Base-by-base conservation (phyloP, 1,140 invertebrate species). In the Pantala flavescens region DNA sequence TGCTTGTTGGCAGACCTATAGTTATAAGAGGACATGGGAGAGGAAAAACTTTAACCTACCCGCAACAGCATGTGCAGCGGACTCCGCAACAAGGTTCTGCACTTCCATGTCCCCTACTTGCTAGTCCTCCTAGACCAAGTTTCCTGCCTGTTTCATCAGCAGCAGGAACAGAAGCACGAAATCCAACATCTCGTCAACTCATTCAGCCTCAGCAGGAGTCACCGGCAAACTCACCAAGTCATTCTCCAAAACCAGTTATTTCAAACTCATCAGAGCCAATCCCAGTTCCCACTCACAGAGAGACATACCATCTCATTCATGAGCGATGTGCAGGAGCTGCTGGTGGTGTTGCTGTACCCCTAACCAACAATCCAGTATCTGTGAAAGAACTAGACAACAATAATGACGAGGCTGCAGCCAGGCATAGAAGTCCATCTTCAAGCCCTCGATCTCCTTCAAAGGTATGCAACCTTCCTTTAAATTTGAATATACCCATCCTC, bases 211-310 rank as follows among this genome's bases (percentile, higher is more conserved):
- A 14, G 16, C 16, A 3, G 11, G 24, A 72, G 71, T 72, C 71
- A 19, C 36, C 49, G 16, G 1, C 71, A 72, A 21, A 24, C 36
- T 63, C 49, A 7, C 71, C 23, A 19, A 72, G 24, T 24, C 71
- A 72, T 24, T 42, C 71, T 72, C 71, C 71, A 43, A 24, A 24
- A 36, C 24, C 49, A 63, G 49, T 21, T 21, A 5, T 21, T 63
- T 21, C 49, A 3, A 63, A 63, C 49, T 63, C 49, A 63, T 63
- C 88, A 0, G 89, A 92, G 80, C 90, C 91, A 0, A 91, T 93
- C 74, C 91, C 92, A 11, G 92, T 94, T 23, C 92, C 92, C 19
- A 88, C 89, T 10, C 90, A 91, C 79, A 84, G 87, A 72, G 84
- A 84, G 77, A 84, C 81, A 75, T 87, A 82, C 74, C 85, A 85